Evolutionary conservation across 2,797 vertebrate genomes (phyloP), one percentile per base, ranked within the genome.

Genomic region (Arnoldichthys spilopterus): DNA sequence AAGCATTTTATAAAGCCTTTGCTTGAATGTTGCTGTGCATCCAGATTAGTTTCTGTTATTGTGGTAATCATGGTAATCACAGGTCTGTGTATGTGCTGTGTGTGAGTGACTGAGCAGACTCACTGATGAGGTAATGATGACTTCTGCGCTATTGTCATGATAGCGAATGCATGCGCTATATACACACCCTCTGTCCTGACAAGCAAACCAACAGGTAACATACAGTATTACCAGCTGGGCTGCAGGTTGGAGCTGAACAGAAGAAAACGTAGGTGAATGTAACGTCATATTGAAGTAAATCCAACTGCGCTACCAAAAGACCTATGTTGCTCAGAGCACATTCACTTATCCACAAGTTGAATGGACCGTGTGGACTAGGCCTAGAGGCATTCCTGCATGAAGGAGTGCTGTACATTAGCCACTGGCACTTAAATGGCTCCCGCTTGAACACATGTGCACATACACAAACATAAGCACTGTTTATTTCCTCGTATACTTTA

Each of bases 401-500:
- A 66, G n/a, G 73, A 76, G 16, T 45, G 30, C 51, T 76, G 40
- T 43, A 56, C 51, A 40, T 28, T 28, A 8, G 34, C 74, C 74
- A 56, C 47, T 45, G 64, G 74, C 63, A 0, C 22, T 37, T n/a
- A 22, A 63, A 40, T 66, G 45, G 26, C 16, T 30, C 45, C 43
- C 64, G 28, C 40, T 16, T 2, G 45, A 47, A 67, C 9, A 40
- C 61, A 28, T 9, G 1, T 26, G 51, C 32, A 75, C 67, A 63
- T 64, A 62, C 63, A 47, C 54, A 53, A 9, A 45, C 58, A 72
- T 32, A 63, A 26, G 18, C 32, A 62, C 0, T 26, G 40, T 4
- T n/a, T 53, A 47, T 59, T 69, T 79, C 62, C 53, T 68, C 62
- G n/a, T 26, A 45, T 40, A 32, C 51, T 74, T 67, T 77, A 43